Conservation (phyloP, 2,888 invertebrate species). For the Aporophyla nigra region DNA sequence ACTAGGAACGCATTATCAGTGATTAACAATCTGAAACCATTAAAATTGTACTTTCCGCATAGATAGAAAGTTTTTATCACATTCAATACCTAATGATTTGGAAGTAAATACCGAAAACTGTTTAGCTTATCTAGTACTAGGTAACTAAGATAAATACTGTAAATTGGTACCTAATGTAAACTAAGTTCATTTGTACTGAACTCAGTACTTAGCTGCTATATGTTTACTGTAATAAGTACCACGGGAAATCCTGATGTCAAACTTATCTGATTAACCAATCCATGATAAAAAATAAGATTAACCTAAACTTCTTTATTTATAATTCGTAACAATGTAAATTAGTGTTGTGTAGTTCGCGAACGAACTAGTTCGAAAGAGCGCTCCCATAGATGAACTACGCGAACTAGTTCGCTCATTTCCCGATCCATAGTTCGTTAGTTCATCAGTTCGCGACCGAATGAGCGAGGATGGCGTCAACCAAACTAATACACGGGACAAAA, state of each 20-base stretch:
- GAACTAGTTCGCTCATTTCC: no score
- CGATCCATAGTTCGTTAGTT: no score
- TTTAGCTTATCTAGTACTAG: conserved; percentile 6
- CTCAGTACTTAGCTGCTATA: neutral
- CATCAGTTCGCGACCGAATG: no score
- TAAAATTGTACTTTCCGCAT: neutral
- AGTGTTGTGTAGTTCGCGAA: no score
- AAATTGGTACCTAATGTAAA: neutral
- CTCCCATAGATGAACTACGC: no score
- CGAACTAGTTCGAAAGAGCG: no score
- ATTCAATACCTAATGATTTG: conserved; percentile 4
- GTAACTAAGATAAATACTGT: neutral
- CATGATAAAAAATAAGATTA: conserved; percentile 17
- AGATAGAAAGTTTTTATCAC: conserved; percentile 4
- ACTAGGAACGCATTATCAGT: conserved; percentile 18
- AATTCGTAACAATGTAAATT: conserved; percentile 11
- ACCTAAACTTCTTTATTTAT: conserved; percentile 18
- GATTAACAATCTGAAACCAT: conserved; percentile 28
- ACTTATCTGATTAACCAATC: conserved; percentile 24
- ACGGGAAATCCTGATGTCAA: conserved; percentile 1
- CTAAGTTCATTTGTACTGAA: conserved; percentile 4
- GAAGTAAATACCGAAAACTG: conserved; percentile 18
- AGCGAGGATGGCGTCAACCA: no score
- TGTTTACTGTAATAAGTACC: neutral
- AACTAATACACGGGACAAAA: no score